Conservation (phyloP, 2,113 vertebrate genomes). For the Arizona elegans region DNA sequence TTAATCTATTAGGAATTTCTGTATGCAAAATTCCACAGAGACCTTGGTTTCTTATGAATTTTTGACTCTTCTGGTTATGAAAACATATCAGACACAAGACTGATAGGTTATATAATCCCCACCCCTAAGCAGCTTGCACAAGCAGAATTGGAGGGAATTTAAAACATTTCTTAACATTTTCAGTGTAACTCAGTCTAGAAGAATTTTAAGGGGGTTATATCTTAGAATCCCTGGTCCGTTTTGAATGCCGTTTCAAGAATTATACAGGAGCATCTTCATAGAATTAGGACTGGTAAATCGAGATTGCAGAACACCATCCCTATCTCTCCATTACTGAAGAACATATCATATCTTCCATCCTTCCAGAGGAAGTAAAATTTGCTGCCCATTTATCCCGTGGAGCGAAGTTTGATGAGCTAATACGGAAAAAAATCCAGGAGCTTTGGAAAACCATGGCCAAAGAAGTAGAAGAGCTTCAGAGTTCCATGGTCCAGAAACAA, state of each 20-base stretch:
- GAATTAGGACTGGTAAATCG: neutral
- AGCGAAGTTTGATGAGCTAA: conserved; percentile 15
- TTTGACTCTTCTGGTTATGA: neutral
- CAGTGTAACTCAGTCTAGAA: neutral
- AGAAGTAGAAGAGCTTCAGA: conserved; percentile 51
- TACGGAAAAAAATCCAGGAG: conserved; percentile 44
- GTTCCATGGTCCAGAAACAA: conserved; percentile 37
- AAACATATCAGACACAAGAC: neutral
- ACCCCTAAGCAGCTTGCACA: neutral
- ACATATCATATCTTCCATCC: neutral
- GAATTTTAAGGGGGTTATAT: neutral
- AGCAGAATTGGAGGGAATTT: neutral
- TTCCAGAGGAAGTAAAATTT: conserved; percentile 50
- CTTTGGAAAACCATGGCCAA: conserved; percentile 47
- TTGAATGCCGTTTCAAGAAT: neutral
- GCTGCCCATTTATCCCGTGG: conserved; percentile 11
- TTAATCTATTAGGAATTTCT: neutral
- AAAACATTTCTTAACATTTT: neutral
- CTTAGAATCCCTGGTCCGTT: neutral
- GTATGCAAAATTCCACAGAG: neutral
- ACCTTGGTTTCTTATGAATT: neutral
- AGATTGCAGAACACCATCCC: neutral
- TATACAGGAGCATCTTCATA: neutral
- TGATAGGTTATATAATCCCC: neutral
- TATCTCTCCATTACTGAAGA: neutral